A percentile compares a stretch with the other conserved stretches of the same genome.
phyloP scores from a whole-genome alignment of 92 coral and sea anemone species.

The Isaurus tuberculatus region DNA sequence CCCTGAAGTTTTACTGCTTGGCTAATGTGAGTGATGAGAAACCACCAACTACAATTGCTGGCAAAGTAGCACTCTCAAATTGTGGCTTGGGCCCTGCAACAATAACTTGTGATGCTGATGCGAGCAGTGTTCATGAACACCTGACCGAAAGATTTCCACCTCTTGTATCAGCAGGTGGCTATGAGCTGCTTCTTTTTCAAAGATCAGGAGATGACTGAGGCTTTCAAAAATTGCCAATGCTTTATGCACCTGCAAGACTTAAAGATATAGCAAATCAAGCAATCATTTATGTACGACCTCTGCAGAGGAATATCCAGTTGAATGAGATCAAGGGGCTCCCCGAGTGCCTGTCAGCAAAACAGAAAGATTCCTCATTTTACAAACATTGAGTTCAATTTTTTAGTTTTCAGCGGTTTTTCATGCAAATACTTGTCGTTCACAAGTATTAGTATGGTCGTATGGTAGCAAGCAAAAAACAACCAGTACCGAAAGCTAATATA shows the following conservation, averaged over 20 bases:
- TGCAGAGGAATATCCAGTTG: constrained; percentile 46
- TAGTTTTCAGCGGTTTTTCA: too few species aligned
- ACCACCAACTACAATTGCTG: constrained; percentile 69
- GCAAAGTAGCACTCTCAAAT: constrained; percentile 63
- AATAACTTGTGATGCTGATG: constrained; percentile 50
- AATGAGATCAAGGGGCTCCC: constrained; percentile 19
- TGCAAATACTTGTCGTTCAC: too few species aligned
- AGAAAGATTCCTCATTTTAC: too few species aligned
- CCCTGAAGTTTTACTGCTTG: constrained; percentile 63
- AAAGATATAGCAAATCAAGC: constrained; percentile 60
- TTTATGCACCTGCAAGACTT: constrained; percentile 61
- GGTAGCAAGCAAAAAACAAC: too few species aligned
- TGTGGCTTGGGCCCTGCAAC: constrained; percentile 51
- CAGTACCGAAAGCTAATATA: too few species aligned
- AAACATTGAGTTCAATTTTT: too few species aligned
- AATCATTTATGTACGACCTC: constrained; percentile 58
- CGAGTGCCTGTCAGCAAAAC: too few species aligned
- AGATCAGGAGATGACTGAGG: constrained; percentile 73
- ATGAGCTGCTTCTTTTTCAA: constrained; percentile 69
- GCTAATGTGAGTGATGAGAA: constrained; percentile 55
- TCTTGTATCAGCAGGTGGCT: constrained; percentile 62
- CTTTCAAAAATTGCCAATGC: constrained; percentile 56
- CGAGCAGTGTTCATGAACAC: constrained; percentile 39
- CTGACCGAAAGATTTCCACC: constrained; percentile 53
- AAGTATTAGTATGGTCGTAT: too few species aligned